Conservation (phyloP, 2,888 invertebrate genomes). For the Gastrophysa polygoni region DNA sequence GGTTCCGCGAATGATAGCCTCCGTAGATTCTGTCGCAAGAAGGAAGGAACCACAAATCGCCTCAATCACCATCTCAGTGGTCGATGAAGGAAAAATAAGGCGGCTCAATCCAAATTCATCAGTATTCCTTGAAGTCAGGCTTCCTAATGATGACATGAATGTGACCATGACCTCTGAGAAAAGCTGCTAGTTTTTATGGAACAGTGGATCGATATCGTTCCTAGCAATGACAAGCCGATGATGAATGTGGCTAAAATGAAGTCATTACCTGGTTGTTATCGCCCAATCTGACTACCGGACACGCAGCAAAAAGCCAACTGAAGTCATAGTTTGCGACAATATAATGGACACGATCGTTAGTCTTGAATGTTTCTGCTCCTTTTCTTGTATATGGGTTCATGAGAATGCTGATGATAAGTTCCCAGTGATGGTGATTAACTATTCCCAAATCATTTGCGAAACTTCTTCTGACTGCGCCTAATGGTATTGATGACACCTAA, state of each 20-base stretch:
- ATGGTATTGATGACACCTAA: no score
- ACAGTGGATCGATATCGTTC: slow-evolving; percentile 31
- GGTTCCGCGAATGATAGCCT: no score
- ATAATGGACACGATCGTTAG: neutral
- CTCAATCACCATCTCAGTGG: no score
- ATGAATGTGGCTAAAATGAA: slow-evolving; percentile 54
- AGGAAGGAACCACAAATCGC: no score
- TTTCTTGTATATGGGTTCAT: neutral
- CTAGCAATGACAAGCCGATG: slow-evolving; percentile 49
- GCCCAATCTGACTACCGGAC: slow-evolving; percentile 43
- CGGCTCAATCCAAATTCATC: neutral
- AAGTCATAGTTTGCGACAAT: neutral
- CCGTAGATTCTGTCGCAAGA: no score
- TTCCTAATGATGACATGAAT: neutral
- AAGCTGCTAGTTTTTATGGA: neutral
- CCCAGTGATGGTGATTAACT: no score
- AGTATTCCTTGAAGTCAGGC: neutral
- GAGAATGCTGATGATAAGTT: no score
- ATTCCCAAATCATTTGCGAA: no score
- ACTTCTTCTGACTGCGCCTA: no score
- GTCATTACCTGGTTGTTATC: slow-evolving; percentile 49
- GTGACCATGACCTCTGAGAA: neutral
- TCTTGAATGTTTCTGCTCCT: neutral
- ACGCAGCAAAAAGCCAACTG: slow-evolving; percentile 44
- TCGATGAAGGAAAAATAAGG: no score